Percentiles rank a stretch among this genome's conserved stretches.
Conservation (phyloP, 1,140 invertebrate species). For the Brachionus rotundiformis region DNA sequence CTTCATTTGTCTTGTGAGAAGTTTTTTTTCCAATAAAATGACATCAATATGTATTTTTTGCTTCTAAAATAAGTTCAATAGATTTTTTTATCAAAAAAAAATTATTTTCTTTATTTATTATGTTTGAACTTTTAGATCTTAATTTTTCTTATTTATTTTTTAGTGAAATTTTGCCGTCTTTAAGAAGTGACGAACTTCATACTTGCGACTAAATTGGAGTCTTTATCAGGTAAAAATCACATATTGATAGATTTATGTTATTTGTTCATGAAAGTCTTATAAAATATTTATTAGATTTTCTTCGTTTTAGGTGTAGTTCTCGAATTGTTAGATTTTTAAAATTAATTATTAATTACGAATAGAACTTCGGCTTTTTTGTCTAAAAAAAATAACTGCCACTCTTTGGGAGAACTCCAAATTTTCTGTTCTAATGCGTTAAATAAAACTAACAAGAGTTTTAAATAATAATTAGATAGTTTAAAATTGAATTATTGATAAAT, state of each 20-base stretch:
- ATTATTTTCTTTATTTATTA: not conserved
- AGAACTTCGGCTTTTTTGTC: not conserved
- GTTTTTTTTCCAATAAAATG: not conserved
- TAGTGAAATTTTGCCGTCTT: not conserved
- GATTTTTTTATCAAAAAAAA: not conserved
- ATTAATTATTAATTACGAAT: not conserved
- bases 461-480: no score
- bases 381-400: not conserved
- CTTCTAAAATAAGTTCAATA: not conserved
- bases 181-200: not conserved
- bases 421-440: no score
- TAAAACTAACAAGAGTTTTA: no score
- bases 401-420: not conserved
- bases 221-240: not conserved
- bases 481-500: no score
- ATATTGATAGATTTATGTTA: not conserved
- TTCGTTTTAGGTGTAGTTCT: not conserved
- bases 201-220: not conserved
- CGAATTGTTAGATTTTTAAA: not conserved
- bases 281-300: conserved; percentile 3
- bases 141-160: not conserved
- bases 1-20: not conserved
- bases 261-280: not conserved
- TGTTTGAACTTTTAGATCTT: not conserved
- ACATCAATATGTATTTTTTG: not conserved